phyloP scores from a whole-genome alignment of 2,113 vertebrate species.

The Bubo scandiacus region DNA sequence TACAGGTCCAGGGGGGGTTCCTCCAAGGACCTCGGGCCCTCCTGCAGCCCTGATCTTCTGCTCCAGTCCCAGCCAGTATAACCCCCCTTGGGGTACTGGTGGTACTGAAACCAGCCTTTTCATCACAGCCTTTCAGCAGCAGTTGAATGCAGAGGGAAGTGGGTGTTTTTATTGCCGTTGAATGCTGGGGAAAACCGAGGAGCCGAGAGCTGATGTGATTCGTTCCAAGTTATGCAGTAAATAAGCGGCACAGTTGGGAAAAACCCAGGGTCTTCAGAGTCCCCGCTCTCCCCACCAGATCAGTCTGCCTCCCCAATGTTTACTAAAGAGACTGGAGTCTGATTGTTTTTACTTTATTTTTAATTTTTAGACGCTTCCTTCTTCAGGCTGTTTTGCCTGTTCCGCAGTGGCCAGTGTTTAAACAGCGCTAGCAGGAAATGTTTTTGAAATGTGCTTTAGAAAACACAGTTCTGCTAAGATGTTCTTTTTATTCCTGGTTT shows the following conservation, averaged over 20 bases:
- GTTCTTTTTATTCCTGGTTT: constrained; percentile 46
- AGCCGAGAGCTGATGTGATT: background rate
- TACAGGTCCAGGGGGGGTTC: background rate
- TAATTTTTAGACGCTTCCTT: constrained; percentile 3
- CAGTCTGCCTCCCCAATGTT: constrained; percentile 6
- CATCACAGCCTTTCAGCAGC: background rate
- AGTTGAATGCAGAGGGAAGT: background rate
- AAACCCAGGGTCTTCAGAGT: constrained; percentile 7
- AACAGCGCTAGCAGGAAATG: constrained; percentile 51
- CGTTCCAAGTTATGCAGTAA: background rate
- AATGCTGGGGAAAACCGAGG: background rate
- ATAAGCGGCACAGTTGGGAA: background rate
- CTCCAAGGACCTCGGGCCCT: background rate
- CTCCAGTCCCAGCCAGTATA: background rate
- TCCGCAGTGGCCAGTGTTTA: constrained; percentile 34
- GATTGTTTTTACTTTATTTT: constrained; percentile 44
- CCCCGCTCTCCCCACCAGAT: background rate
- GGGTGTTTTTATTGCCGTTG: background rate
- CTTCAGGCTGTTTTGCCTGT: constrained; percentile 25
- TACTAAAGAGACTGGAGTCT: constrained; percentile 36
- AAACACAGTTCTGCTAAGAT: constrained; percentile 35
- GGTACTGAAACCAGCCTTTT: background rate
- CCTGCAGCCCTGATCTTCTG: background rate
- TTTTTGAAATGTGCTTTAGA: constrained; percentile 32
- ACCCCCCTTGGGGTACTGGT: background rate